Evolutionary conservation across 2,113 vertebrate species (phyloP).

Genomic region (Labrus mixtus): DNA sequence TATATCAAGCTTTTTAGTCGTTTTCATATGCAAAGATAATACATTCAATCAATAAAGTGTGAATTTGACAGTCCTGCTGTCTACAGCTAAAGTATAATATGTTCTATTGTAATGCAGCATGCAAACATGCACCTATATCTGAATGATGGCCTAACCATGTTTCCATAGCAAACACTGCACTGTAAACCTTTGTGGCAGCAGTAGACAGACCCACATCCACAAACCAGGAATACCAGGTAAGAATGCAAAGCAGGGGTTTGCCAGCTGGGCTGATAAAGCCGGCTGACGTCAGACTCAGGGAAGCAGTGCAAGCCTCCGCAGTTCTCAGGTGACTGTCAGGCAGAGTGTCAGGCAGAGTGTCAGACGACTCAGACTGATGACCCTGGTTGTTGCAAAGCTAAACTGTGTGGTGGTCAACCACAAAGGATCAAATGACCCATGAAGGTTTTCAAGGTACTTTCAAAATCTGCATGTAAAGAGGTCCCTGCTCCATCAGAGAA

Average conservation of each 20-base stretch:
- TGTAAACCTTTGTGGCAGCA: not conserved
- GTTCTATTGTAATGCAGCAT: not conserved
- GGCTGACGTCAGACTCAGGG: not conserved
- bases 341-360: not conserved
- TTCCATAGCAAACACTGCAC: conserved; percentile 7
- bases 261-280: conserved; percentile 3
- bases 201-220: conserved; percentile 21
- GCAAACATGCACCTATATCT: conserved; percentile 11
- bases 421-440: not conserved
- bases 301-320: not conserved
- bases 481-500: not conserved
- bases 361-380: not conserved
- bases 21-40: not conserved
- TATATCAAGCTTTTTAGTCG: too few relatives aligned
- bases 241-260: conserved; percentile 56
- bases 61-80: not conserved
- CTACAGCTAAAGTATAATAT: conserved; percentile 2
- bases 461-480: not conserved
- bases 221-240: not conserved
- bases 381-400: not conserved
- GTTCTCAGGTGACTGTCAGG: conserved; percentile 10
- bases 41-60: not conserved
- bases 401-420: not conserved
- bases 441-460: not conserved
- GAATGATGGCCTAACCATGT: not conserved